A percentile compares a stretch with the other conserved stretches of the same genome.
Evolutionary conservation across 2,888 invertebrate genomes (phyloP).

Genomic region (Elegia similella): DNA sequence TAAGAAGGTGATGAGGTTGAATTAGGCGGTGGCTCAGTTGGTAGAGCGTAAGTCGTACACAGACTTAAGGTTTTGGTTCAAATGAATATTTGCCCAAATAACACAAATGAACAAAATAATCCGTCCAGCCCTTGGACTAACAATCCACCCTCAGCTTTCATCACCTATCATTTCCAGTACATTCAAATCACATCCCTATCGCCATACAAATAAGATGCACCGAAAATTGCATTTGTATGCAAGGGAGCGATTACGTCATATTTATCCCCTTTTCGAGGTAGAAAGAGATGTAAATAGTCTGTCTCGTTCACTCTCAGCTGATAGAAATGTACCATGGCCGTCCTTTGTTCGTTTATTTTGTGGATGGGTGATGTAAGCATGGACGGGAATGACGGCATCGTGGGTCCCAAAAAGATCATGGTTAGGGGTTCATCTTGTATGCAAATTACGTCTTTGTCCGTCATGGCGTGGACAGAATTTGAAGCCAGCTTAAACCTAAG

Average conservation of each 20-base stretch:
- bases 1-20: too few species aligned
- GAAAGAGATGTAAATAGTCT: slow-evolving; percentile 32
- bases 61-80: too few species aligned
- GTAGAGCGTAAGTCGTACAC: too few species aligned
- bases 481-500: too few species aligned
- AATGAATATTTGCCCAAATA: background rate
- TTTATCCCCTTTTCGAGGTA: slow-evolving; percentile 55
- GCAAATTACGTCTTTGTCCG: too few species aligned
- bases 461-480: too few species aligned
- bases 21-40: too few species aligned
- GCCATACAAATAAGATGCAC: slow-evolving; percentile 27
- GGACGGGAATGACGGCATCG: background rate
- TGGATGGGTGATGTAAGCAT: slow-evolving; percentile 23
- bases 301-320: slow-evolving; percentile 34
- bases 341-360: slow-evolving; percentile 50
- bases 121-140: slow-evolving; percentile 7
- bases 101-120: background rate
- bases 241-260: slow-evolving; percentile 68
- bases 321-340: slow-evolving; percentile 40
- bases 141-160: slow-evolving; percentile 43
- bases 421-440: background rate
- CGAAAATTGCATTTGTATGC: slow-evolving; percentile 34
- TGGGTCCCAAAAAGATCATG: background rate
- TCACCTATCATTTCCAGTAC: slow-evolving; percentile 29
- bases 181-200: slow-evolving; percentile 34